Evolutionary conservation across 2,113 vertebrate genomes (phyloP).

Genomic region (Coracopsis vasa): DNA sequence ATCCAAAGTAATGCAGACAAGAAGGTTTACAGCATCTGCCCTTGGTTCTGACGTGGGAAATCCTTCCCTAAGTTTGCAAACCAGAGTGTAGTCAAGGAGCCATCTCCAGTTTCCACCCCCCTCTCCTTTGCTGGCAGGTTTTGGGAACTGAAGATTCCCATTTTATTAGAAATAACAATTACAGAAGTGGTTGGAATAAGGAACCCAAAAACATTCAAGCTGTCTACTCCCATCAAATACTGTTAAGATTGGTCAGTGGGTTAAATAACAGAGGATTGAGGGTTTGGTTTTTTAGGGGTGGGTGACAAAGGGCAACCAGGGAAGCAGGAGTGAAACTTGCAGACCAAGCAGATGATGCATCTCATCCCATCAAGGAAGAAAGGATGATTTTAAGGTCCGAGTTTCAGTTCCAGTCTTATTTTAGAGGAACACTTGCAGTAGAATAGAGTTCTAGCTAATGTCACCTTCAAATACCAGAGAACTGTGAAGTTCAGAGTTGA

Average conservation of each 20-base stretch:
- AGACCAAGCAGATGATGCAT: not conserved
- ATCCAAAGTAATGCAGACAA: not conserved
- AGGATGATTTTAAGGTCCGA: not conserved
- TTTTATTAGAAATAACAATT: not conserved
- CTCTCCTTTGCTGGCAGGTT: not conserved
- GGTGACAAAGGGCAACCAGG: not conserved
- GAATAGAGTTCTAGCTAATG: too few relatives aligned
- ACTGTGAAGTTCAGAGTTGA: not conserved
- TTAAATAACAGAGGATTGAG: not conserved
- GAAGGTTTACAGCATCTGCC: not conserved
- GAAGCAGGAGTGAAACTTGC: not conserved
- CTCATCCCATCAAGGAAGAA: not conserved
- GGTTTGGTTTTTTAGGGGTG: not conserved
- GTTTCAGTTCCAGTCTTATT: not conserved
- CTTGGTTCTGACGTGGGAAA: not conserved
- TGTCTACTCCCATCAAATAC: not conserved
- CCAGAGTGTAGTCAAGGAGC: accelerated
- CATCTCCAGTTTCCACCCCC: not conserved
- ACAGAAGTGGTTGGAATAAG: not conserved
- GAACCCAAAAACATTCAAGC: not conserved
- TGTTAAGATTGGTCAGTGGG: not conserved
- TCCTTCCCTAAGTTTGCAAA: not conserved
- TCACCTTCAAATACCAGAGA: not conserved
- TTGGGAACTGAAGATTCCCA: not conserved
- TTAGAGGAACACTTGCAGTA: not conserved